Conservation (phyloP, 2,888 invertebrate species). For the Lepidonotus clava region DNA sequence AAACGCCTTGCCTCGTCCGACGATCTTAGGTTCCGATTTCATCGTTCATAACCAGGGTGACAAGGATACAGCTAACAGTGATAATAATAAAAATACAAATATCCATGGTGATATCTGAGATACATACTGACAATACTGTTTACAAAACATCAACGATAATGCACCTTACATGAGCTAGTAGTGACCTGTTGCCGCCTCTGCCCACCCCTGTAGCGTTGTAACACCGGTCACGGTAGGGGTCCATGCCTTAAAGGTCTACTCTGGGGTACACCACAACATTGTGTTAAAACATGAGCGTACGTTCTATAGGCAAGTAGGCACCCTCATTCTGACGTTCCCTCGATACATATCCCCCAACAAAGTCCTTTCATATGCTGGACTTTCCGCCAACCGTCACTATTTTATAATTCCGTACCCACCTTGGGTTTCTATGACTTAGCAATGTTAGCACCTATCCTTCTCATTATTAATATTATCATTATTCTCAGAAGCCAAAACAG, state of each 20-base stretch:
- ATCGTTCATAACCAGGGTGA: too few relatives aligned
- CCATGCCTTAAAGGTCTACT: background rate
- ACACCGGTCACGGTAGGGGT: background rate
- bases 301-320: background rate
- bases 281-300: background rate
- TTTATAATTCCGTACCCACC: too few relatives aligned
- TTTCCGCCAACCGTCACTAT: too few relatives aligned
- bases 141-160: conserved; percentile 42
- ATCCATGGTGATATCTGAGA: conserved; percentile 22
- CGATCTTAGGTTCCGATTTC: too few relatives aligned
- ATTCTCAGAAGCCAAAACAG: background rate
- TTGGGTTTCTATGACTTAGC: too few relatives aligned
- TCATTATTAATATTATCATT: background rate
- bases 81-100: conserved; percentile 39
- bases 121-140: conserved; percentile 48
- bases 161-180: conserved; percentile 41
- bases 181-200: background rate
- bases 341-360: too few relatives aligned
- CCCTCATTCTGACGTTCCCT: too few relatives aligned
- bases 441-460: background rate
- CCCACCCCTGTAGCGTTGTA: background rate
- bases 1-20: too few relatives aligned
- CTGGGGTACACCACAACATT: too few relatives aligned
- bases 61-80: conserved; percentile 6
- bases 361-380: too few relatives aligned